Conservation (phyloP, 2,113 vertebrate species). For the Syngnathoides biaculeatus region DNA sequence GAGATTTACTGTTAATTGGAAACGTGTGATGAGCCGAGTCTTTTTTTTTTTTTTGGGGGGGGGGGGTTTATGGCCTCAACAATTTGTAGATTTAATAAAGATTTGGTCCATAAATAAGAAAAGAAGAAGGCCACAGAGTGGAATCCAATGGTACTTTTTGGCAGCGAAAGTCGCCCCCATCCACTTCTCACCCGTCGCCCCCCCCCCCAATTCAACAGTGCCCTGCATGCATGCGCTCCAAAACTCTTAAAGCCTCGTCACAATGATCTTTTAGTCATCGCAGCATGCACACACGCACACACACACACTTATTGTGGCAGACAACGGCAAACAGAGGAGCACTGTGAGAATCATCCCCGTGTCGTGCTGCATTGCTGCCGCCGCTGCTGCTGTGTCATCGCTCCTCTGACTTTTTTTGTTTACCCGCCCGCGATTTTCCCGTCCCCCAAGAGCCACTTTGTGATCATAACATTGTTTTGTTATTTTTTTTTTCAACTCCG, state of each 20-base stretch:
- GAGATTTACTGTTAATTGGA: background rate
- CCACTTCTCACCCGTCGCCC: conserved; percentile 29
- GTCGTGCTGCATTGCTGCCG: conserved; percentile 37
- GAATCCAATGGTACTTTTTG: background rate
- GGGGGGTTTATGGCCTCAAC: background rate
- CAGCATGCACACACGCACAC: conserved; percentile 23
- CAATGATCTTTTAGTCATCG: conserved; percentile 45
- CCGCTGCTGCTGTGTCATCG: conserved; percentile 36
- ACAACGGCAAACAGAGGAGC: conserved; percentile 53
- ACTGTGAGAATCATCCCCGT: conserved; percentile 42
- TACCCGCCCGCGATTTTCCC: conserved; percentile 42
- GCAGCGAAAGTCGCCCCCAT: background rate
- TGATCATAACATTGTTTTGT: conserved; percentile 64
- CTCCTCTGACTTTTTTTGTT: conserved; percentile 46
- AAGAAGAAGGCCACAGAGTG: background rate
- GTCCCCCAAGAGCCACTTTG: conserved; percentile 60
- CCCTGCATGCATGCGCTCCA: conserved; percentile 32
- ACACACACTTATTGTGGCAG: conserved; percentile 49
- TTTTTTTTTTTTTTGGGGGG: background rate
- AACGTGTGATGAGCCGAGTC: background rate
- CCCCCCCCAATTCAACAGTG: background rate
- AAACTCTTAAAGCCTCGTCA: conserved; percentile 49
- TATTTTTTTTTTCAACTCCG: conserved; percentile 30
- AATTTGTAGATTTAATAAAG: conserved; percentile 3
- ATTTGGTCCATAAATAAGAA: background rate